Conservation (phyloP, 2,888 invertebrate genomes). For the Spilarctia lutea region DNA sequence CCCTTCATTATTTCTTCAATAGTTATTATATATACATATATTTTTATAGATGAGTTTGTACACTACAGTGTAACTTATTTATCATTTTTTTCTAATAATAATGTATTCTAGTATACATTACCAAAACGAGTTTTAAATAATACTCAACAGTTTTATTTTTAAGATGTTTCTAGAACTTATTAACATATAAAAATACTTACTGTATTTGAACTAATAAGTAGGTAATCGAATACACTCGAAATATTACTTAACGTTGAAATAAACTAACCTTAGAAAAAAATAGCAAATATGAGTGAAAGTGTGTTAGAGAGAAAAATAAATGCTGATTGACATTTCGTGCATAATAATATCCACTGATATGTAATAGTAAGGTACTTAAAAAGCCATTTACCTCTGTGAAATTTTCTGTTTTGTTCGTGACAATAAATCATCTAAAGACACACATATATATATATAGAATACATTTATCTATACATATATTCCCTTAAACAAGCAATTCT, state of each 20-base stretch:
- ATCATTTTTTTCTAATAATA: not conserved
- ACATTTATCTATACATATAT: not conserved
- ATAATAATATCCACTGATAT: constrained; percentile 1
- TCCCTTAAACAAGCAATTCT: too few species aligned
- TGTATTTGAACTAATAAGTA: not conserved
- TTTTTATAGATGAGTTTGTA: not conserved
- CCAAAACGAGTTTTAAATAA: too few species aligned
- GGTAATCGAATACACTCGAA: not conserved
- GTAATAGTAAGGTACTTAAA: not conserved
- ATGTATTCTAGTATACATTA: too few species aligned
- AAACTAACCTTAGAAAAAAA: not conserved
- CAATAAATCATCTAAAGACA: not conserved
- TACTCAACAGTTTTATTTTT: too few species aligned
- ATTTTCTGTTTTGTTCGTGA: not conserved
- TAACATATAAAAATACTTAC: not conserved
- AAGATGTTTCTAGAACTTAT: not conserved
- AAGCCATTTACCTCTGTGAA: not conserved
- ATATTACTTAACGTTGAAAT: not conserved
- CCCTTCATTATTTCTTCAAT: too few species aligned
- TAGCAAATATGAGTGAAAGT: not conserved
- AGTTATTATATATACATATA: too few species aligned
- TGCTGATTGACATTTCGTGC: constrained; percentile 7
- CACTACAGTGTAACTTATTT: not conserved
- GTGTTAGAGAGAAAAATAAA: not conserved
- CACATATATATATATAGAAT: not conserved